A percentile compares a stretch with the other conserved stretches of the same genome.
Evolutionary conservation across 2,113 vertebrate species (phyloP).

Genomic region (Parus major): DNA sequence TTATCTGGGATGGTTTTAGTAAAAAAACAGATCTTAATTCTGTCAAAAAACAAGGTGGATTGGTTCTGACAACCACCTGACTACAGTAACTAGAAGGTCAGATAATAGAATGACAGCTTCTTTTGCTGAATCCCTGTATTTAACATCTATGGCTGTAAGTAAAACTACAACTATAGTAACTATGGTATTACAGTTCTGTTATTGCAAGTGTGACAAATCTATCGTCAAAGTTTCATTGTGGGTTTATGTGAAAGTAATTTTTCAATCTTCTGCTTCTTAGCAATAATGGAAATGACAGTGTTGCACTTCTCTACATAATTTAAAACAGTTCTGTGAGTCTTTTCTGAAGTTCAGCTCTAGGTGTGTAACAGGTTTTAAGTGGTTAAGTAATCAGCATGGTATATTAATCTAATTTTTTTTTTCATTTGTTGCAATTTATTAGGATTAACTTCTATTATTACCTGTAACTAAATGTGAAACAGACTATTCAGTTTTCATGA

Average conservation of each 20-base stretch:
- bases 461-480: neutral
- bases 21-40: neutral
- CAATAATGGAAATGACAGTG: neutral
- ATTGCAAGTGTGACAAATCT: neutral
- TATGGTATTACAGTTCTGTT: neutral
- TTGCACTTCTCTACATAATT: neutral
- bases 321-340: neutral
- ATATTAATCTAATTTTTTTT: neutral
- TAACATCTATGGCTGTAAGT: neutral
- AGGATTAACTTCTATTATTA: neutral
- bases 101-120: neutral
- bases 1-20: neutral
- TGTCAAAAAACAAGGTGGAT: neutral
- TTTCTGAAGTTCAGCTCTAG: neutral
- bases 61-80: neutral
- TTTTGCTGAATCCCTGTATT: neutral
- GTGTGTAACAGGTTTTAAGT: neutral
- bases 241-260: neutral
- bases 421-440: neutral
- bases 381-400: neutral
- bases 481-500: neutral
- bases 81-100: neutral
- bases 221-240: neutral
- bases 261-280: neutral
- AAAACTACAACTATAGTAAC: neutral